Conservation (phyloP, 2,888 invertebrate genomes). For the Eupithecia dodoneata region DNA sequence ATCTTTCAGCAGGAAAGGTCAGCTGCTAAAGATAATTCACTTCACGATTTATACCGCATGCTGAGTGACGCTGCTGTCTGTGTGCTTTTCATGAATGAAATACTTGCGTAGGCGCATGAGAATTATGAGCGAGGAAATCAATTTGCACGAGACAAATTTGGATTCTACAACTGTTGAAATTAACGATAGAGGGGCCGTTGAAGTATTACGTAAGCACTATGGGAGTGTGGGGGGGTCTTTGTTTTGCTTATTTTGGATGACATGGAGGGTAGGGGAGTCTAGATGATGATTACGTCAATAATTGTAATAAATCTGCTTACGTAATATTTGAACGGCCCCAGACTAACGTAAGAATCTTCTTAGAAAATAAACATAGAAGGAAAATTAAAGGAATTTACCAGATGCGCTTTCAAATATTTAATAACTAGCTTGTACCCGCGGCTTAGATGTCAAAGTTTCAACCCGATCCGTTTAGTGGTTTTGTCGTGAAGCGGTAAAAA, state of each 20-base stretch:
- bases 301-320: background rate
- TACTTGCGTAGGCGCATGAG: conserved; percentile 25
- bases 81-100: conserved; percentile 46
- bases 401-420: background rate
- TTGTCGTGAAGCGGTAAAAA: background rate
- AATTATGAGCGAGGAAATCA: conserved; percentile 23
- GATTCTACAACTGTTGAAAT: conserved; percentile 8
- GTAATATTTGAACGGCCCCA: too few species aligned
- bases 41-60: conserved; percentile 53
- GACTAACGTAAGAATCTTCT: background rate
- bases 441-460: background rate
- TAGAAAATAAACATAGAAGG: background rate
- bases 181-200: background rate
- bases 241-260: too few species aligned
- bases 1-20: conserved; percentile 53
- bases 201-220: too few species aligned
- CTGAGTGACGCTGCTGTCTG: conserved; percentile 55
- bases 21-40: conserved; percentile 58
- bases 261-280: too few species aligned
- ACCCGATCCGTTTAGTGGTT: background rate
- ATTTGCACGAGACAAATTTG: conserved; percentile 27
- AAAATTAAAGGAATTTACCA: background rate
- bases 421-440: too few species aligned
- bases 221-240: too few species aligned
- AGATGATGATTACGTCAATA: too few species aligned